Conservation (phyloP, 2,888 invertebrate species). For the Scaptomyza polygonia region DNA sequence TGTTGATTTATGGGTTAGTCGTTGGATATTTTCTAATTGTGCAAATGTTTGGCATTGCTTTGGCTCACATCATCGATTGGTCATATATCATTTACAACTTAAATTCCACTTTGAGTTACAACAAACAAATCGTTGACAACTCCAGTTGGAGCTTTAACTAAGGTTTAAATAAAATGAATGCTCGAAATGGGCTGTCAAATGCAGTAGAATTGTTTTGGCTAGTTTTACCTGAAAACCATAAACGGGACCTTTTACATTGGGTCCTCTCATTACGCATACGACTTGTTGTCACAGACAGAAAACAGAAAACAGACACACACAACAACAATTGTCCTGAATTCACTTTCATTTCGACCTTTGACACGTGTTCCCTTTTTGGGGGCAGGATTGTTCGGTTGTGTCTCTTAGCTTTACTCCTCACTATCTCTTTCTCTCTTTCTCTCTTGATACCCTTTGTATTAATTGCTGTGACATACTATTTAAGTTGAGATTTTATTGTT, state of each 20-base stretch:
- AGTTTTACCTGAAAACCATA: conserved; percentile 17
- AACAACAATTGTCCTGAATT: conserved; percentile 25
- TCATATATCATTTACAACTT: conserved; percentile 30
- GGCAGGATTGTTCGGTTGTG: not conserved
- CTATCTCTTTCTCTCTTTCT: not conserved
- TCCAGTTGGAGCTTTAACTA: conserved; percentile 12
- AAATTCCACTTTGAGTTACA: conserved; percentile 27
- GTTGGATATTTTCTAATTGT: conserved; percentile 48
- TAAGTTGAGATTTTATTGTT: conserved; percentile 71
- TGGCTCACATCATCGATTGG: conserved; percentile 44
- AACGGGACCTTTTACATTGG: conserved; percentile 1
- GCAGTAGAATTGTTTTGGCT: not conserved
- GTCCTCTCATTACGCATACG: conserved; percentile 41
- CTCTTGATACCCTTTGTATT: conserved; percentile 58
- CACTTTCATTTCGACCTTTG: conserved; percentile 56
- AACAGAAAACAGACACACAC: not conserved
- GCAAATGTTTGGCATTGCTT: conserved; percentile 47
- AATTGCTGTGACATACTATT: conserved; percentile 76
- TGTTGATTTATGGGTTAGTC: conserved; percentile 47
- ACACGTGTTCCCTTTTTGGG: conserved; percentile 14
- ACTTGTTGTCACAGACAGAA: conserved; percentile 25
- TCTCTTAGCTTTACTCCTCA: not conserved
- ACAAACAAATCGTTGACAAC: conserved; percentile 28
- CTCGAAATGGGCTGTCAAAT: conserved; percentile 35
- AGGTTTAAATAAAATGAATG: not conserved